A percentile compares a stretch with the other conserved stretches of the same genome.
Conservation (phyloP, 2,797 vertebrate genomes). For the Allobates femoralis region DNA sequence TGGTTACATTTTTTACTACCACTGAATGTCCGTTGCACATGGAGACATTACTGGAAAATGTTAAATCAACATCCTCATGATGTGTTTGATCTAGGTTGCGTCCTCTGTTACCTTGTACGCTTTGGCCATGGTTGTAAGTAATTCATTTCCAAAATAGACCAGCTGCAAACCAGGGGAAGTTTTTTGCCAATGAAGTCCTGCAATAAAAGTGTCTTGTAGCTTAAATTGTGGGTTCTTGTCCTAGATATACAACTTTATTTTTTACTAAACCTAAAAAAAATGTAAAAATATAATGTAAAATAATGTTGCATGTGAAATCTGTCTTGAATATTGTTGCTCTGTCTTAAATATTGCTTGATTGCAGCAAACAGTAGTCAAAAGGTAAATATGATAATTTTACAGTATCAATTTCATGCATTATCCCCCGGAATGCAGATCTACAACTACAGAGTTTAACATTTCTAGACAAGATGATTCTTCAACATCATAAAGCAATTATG, state of each 20-base stretch:
- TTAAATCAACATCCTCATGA: slow-evolving; percentile 61
- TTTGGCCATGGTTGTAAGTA: slow-evolving; percentile 45
- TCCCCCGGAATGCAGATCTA: background rate
- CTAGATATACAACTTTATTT: background rate
- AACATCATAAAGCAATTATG: slow-evolving; percentile 48
- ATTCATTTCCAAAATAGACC: slow-evolving; percentile 35
- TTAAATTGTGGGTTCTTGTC: background rate
- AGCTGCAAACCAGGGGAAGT: slow-evolving; percentile 25
- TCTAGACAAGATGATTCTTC: background rate
- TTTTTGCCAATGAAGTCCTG: background rate
- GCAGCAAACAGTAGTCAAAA: background rate
- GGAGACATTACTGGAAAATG: slow-evolving; percentile 57
- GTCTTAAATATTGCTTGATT: background rate
- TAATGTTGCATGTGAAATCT: background rate
- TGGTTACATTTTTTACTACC: slow-evolving; percentile 57
- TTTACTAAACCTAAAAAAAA: background rate
- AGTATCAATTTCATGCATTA: background rate
- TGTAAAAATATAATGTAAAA: background rate
- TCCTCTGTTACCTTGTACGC: slow-evolving; percentile 55
- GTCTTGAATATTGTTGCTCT: too few relatives aligned
- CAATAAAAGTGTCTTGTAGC: background rate
- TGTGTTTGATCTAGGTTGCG: slow-evolving; percentile 54
- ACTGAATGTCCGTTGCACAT: slow-evolving; percentile 52
- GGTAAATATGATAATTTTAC: background rate
- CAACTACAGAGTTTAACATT: slow-evolving; percentile 8